Conservation (phyloP, 2,797 vertebrate species). For the Arctocebus calabarensis region DNA sequence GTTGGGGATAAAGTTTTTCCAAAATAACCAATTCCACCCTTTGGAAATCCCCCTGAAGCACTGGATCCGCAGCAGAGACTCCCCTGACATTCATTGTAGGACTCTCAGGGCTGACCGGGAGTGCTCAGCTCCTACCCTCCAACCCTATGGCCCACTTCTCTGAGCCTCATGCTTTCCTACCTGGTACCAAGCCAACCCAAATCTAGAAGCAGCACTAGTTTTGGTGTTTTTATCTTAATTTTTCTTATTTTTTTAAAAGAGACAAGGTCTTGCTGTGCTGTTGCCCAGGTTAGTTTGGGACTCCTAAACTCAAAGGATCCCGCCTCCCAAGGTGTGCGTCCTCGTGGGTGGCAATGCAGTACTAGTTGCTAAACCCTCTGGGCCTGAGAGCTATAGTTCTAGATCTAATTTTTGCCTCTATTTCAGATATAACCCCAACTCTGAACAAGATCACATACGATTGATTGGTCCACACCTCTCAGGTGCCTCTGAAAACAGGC, state of each 20-base stretch:
- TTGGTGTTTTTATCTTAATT: background rate
- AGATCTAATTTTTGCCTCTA: background rate
- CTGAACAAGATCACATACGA: background rate
- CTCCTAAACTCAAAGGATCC: background rate
- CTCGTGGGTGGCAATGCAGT: background rate
- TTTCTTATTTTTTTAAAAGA: background rate
- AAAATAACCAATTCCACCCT: background rate
- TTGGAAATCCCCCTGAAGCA: background rate
- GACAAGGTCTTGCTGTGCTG: background rate
- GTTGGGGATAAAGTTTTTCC: conserved; percentile 14
- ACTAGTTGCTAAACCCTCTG: background rate
- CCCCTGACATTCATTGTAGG: no score
- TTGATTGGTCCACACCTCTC: background rate
- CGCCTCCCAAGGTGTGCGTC: background rate
- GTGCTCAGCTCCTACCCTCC: background rate
- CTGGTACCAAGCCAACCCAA: background rate
- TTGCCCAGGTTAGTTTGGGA: background rate
- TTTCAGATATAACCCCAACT: background rate
- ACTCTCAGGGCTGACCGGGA: background rate
- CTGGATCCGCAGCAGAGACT: background rate
- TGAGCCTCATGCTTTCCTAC: background rate
- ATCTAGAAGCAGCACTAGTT: background rate
- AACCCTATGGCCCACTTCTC: background rate
- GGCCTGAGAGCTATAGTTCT: background rate
- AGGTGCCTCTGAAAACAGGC: background rate